A percentile compares a stretch with the other conserved stretches of the same genome.
These are phyloP conservation scores for Chaetops frenatus DNA, from an alignment of 2,113 vertebrate species.

Conservation along the genomic window DNA sequence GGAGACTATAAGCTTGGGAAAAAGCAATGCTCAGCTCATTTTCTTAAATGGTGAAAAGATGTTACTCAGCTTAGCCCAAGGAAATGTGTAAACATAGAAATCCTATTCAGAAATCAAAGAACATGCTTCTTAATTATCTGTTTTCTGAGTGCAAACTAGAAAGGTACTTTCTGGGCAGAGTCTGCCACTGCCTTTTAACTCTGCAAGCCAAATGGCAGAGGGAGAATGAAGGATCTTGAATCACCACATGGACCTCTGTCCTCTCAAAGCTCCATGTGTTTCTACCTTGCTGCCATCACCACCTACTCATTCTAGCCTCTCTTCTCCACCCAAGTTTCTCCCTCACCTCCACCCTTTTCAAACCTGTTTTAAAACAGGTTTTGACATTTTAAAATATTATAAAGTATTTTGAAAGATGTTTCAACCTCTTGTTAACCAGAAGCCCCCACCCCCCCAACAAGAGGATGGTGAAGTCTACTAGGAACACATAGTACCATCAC, in stretches of 20 bases:
- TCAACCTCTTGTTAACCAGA: not conserved
- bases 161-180: not conserved
- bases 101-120: not conserved
- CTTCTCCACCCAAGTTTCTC: not conserved
- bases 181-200: not conserved
- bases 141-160: not conserved
- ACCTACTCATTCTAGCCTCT: not conserved
- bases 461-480: not conserved
- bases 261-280: not conserved
- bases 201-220: not conserved
- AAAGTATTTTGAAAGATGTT: not conserved
- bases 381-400: not conserved
- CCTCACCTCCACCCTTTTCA: not conserved
- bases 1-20: not conserved
- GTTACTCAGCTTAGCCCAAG: not conserved
- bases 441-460: not conserved
- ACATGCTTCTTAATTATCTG: not conserved
- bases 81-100: not conserved
- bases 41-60: not conserved
- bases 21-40: not conserved
- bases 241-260: not conserved
- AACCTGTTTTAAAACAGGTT: conserved; percentile 10
- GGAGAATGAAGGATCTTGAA: not conserved
- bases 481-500: not conserved
- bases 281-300: not conserved